Evolutionary conservation across 2,113 vertebrate species (phyloP).

Genomic region (Urocitellus parryii): DNA sequence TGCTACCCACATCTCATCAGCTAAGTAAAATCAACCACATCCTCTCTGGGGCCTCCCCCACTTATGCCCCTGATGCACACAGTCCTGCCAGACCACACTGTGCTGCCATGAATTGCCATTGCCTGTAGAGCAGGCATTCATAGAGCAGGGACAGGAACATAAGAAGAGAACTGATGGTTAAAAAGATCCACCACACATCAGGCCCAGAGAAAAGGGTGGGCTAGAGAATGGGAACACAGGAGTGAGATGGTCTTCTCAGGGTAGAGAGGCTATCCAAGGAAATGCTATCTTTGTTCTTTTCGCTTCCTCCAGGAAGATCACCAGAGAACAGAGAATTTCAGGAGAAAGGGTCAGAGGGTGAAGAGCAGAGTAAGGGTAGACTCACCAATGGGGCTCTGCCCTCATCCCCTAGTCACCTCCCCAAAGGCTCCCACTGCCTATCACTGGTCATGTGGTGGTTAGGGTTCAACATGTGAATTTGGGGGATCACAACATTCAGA

Average conservation of each 20-base stretch:
- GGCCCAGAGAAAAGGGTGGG: too few relatives aligned
- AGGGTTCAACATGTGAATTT: background rate
- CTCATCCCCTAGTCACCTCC: background rate
- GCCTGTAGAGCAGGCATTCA: background rate
- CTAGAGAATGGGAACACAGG: background rate
- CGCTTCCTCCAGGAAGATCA: background rate
- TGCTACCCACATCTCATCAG: background rate
- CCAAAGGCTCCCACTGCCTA: background rate
- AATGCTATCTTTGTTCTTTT: background rate
- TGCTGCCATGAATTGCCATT: background rate
- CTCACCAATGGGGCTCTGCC: too few relatives aligned
- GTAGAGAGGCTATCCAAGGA: background rate
- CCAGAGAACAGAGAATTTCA: background rate
- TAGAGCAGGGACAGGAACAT: fast-evolving
- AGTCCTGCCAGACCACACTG: fast-evolving
- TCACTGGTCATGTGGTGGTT: too few relatives aligned
- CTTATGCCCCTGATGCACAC: background rate
- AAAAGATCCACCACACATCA: background rate
- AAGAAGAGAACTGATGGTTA: background rate
- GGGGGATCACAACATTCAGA: background rate
- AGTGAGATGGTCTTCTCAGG: background rate
- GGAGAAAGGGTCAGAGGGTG: background rate
- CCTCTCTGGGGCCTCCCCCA: background rate
- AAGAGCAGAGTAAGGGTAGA: background rate
- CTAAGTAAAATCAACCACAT: background rate